Base-by-base conservation (phyloP, 2,113 vertebrate genomes). In the Lophochroa leadbeateri region DNA sequence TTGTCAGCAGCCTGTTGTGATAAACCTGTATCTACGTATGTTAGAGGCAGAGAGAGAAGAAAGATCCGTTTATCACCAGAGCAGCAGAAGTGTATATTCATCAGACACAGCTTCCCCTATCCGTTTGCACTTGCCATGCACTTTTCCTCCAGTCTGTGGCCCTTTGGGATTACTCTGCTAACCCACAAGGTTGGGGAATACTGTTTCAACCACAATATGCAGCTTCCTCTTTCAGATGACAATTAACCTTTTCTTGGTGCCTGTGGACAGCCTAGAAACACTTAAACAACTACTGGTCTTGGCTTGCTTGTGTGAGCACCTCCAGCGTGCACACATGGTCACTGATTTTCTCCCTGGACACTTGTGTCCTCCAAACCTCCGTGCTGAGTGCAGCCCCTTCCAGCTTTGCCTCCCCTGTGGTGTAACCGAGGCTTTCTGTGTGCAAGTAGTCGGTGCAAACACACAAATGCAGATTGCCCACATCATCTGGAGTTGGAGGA, bases 251-350 rank as follows among this genome's bases (percentile, higher is more conserved):
- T 35, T 44, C 63, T 53, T 4, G 0, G 4, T 79, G 64, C 41
- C 33, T 49, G 17, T 31, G 61, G n/a, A 84, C 39, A 92, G 78
- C 61, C 67, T 55, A 82, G 81, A 89, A 91, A 64, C 52, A 75
- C 57, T 86, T 46, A 50, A 88, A 82, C 49, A 82, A 28, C 31
- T 52, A 10, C 27, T 24, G 43, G 13, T n/a, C 65, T 78, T 53
- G 39, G 21, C 20, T 39, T 74, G 44, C 53, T 86, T 52, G 9
- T 70, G 31, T 39, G 35, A 69, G 35, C 14, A 11, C 19, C 19
- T 41, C 52, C 55, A 47, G 27, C 33, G 9, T 1, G 11, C 21
- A 2, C 0, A 1, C 0, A 0, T 1, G 6, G n/a, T 33, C 1
- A 2, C 31, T 64, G 49, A 50, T 19, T 17, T 86, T 57, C 50